Percentiles rank a stretch among this genome's conserved stretches.
Evolutionary conservation across 2,797 vertebrate genomes (phyloP).

Genomic region (Cyprinodon diabolis): DNA sequence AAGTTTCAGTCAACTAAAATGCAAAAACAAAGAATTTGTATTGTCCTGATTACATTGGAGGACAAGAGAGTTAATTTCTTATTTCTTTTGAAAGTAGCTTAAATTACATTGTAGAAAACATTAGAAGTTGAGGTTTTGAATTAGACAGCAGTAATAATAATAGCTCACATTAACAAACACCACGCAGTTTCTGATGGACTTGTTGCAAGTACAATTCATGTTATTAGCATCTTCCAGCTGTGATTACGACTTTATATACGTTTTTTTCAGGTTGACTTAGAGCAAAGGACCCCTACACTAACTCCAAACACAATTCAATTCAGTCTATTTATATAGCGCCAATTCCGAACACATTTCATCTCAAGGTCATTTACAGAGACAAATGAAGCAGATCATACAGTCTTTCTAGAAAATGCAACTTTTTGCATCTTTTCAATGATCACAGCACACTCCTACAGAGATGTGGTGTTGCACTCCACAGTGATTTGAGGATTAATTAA

Average conservation of each 20-base stretch:
- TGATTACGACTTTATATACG: not conserved
- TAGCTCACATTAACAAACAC: slow-evolving; percentile 22
- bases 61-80: slow-evolving; percentile 30
- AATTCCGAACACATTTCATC: too few species aligned
- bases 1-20: too few species aligned
- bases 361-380: too few species aligned
- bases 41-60: slow-evolving; percentile 24
- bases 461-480: too few species aligned
- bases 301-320: not conserved
- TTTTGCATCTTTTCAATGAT: too few species aligned
- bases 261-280: slow-evolving; percentile 20
- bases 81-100: slow-evolving; percentile 23
- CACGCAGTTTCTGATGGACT: slow-evolving; percentile 12
- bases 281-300: slow-evolving; percentile 9
- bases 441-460: too few species aligned
- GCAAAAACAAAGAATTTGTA: too few species aligned
- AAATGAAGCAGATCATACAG: too few species aligned
- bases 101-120: slow-evolving; percentile 11
- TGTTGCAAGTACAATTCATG: slow-evolving; percentile 8
- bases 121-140: slow-evolving; percentile 18
- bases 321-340: too few species aligned
- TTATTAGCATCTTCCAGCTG: not conserved
- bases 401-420: too few species aligned
- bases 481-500: too few species aligned
- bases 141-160: not conserved